Base-by-base conservation (phyloP, 2,888 invertebrate genomes). In the Hemicrepidius hirtus region DNA sequence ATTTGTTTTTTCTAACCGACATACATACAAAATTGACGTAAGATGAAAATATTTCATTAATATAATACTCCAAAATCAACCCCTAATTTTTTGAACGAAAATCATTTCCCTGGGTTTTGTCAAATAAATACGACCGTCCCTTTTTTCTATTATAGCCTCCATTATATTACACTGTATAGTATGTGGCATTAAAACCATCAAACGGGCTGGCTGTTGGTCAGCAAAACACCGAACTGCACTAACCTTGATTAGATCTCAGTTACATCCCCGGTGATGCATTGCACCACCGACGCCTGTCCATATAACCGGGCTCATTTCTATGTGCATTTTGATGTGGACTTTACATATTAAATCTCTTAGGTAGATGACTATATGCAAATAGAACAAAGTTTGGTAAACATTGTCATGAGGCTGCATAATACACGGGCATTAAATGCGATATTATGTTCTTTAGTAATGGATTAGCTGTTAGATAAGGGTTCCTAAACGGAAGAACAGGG, bases 261-360 rank as follows among this genome's bases (percentile, higher is more conserved):
- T 75, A 64, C 77, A 24, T 78, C 75, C 75, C 74, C 75, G 79
- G 77, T 79, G 79, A 78, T 78, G 75, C 78, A 80, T 80, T 79
- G 78, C 80, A 74, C 76, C 77, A 78, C 71, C 78, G 78, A 77
- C 79, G 78, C 78, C 78, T 71, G 72, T 68, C 64, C 67, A 70
- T 71, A 77, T 75, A 77, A 77, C 74, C 72, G 71, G 71, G 73
- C 80, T 83, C 84, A 83, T 84, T 82, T 84, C 81, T 84, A 84
- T 84, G 84, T 84, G 84, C 84, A 84, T 84, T 83, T 84, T 84
- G 83, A 84, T 84, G 76, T n/a, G 73, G 59, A 68, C 57, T 69
- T 73, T 69, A 69, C 69, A 69, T 69, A 73, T 66, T 68, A 73
- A 73, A 69, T 73, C 73, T 73, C 64, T 69, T 69, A 69, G 73